Base-by-base conservation (phyloP, 1,140 invertebrate species). In the Hypothenemus hampei region DNA sequence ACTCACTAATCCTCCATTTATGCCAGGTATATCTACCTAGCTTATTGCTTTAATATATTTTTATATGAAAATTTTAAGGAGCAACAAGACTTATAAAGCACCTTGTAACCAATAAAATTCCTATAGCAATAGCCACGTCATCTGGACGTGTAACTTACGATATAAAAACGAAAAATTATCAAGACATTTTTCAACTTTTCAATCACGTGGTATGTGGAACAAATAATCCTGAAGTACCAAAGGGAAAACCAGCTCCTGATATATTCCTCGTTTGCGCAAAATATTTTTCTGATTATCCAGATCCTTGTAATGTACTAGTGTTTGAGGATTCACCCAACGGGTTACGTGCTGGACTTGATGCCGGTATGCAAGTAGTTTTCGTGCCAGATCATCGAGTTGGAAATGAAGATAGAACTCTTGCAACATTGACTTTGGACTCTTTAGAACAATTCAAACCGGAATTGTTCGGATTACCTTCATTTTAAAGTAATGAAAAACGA, bases 161-260 rank as follows among this genome's bases (percentile, higher is more conserved):
- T 4, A 71, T 90, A 0, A 97, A 97, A 75, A 85, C 85, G 0
- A 76, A 77, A 7, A 74, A 82, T n/a, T 82, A 92, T 65, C 76
- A 78, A 31, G 79, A 89, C 22, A 65, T 94, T 1, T 86, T 93
- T 64, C 66, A 72, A 16, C 65, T 86, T 13, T 96, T 95, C 67
- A 72, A 85, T 63, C 93, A 94, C 67, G 80, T 82, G 64, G 91
- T 97, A 0, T 80, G 87, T 57, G 91, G 87, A 1, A 86, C 87
- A 41, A 83, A 85, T 10, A 93, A 98, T 74, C 80, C 83, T 4
- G 92, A 95, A 59, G 89, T 97, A 0, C 86, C 84, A 62, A 76
- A 81, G 57, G 92, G 93, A 18, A 98, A 98, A 77, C 95, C 95
- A 6, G 81, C 83, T 57, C 95, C 95, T 0, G 93, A 97, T 72